Percentiles rank a stretch among this genome's conserved stretches.
Evolutionary conservation across 2,797 vertebrate genomes (phyloP).

Genomic region (Tiaroga cobitis): DNA sequence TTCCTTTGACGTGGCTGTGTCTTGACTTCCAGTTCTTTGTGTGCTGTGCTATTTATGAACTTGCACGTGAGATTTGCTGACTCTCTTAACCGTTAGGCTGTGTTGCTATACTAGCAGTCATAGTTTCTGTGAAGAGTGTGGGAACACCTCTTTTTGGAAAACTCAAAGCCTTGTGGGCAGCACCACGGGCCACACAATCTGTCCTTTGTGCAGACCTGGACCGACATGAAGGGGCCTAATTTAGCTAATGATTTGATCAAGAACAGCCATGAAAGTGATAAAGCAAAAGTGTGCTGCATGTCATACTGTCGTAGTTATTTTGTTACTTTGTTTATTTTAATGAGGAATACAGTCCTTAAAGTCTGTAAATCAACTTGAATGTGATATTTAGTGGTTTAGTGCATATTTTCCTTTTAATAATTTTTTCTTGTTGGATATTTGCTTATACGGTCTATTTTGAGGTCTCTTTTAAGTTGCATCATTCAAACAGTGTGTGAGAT

Average conservation of each 20-base stretch:
- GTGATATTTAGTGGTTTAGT: not conserved
- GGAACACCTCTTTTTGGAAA: slow-evolving; percentile 47
- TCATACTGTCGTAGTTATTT: not conserved
- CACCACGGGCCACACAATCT: slow-evolving; percentile 50
- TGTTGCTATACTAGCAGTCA: not conserved
- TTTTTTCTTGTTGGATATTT: not conserved
- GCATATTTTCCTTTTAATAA: not conserved
- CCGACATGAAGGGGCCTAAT: slow-evolving; percentile 51
- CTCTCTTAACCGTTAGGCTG: not conserved
- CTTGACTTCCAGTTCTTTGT: slow-evolving; percentile 28
- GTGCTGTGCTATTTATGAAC: slow-evolving; percentile 27
- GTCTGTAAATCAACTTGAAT: not conserved
- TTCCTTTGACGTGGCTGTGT: slow-evolving; percentile 19
- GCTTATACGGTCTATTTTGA: not conserved
- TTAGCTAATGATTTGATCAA: slow-evolving; percentile 59
- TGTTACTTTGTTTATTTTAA: not conserved
- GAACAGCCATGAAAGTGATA: slow-evolving; percentile 49
- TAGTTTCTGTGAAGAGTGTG: slow-evolving; percentile 43
- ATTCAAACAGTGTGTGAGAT: not conserved
- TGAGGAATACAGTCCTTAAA: not conserved
- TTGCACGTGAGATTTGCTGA: slow-evolving; percentile 24
- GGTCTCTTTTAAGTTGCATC: not conserved
- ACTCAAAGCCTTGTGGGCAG: slow-evolving; percentile 35
- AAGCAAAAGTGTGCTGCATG: slow-evolving; percentile 1
- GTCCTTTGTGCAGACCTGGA: slow-evolving; percentile 50